Base-by-base conservation (phyloP, 2,113 vertebrate species). In the Paramisgurnus dabryanus region DNA sequence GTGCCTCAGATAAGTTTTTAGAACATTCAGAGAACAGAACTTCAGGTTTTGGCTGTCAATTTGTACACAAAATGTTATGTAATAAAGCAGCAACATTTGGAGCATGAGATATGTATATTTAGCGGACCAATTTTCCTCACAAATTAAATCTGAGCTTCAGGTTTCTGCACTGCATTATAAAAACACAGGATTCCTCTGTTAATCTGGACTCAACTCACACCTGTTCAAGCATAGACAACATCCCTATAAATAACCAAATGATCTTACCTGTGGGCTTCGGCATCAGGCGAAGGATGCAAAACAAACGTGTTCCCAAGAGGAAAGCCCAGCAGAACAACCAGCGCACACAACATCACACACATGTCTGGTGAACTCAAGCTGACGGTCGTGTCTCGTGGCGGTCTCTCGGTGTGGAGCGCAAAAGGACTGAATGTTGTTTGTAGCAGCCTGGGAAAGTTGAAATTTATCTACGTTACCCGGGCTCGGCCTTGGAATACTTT, bases 401-500 rank as follows among this genome's bases (percentile, higher is more conserved):
- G n/a, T 8, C 2, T 12, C 67, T 70, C 13, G 27, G 57, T 76
- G 67, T 49, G 72, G 34, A 11, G 47, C 12, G 22, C 27, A 65
- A 43, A 68, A 57, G 67, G 70, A 65, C 34, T 72, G 57, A 66
- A 82, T 90, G 84, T 87, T 90, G 89, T 89, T 86, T 76, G 79
- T 70, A 66, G 22, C 47, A 39, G 84, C 86, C 89, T 94, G 92
- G 91, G 91, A 94, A 92, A 84, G 84, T 90, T 80, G 60, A 50
- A 82, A 89, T 92, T 93, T 93, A 93, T 93, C 91, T 92, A 76
- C 78, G 55, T 80, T 75, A 80, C 60, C 76, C 81, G 76, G 85
- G 73, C 82, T 78, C 88, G 92, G 80, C 93, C 93, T 94, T 94
- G 92, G 88, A 90, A 93, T 93, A 86, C 74, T 90, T 90, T 80